A percentile compares a stretch with the other conserved stretches of the same genome.
These are phyloP conservation scores for Setophaga kirtlandii DNA, from an alignment of 2,113 vertebrate genomes.

Conservation along the genomic window DNA sequence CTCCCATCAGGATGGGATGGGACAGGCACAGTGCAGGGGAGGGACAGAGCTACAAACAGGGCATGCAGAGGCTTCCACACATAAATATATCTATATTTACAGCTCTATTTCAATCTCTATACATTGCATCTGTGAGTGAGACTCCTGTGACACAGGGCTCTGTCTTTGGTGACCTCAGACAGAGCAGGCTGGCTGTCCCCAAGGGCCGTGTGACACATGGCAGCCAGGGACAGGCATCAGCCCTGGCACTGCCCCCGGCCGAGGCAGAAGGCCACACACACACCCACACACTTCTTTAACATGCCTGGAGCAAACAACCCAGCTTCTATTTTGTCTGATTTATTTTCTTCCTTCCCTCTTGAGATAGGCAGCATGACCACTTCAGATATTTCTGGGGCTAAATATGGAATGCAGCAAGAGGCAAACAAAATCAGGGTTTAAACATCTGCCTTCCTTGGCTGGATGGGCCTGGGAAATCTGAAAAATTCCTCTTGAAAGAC, in stretches of 20 bases:
- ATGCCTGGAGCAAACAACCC: neutral
- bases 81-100: fast-evolving
- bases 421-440: neutral
- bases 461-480: neutral
- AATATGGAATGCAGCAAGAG: neutral
- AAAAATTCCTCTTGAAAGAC: neutral
- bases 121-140: neutral
- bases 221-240: neutral
- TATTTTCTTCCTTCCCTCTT: constrained; percentile 44
- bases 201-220: neutral
- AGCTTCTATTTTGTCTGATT: constrained; percentile 22
- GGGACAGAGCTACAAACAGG: no score
- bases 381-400: constrained; percentile 20
- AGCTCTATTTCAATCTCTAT: neutral
- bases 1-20: neutral
- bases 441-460: neutral
- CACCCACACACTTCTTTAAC: neutral
- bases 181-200: neutral
- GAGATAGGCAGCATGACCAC: constrained; percentile 18
- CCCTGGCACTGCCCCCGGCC: neutral
- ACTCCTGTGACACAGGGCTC: fast-evolving
- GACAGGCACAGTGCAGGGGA: neutral
- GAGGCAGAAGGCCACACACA: neutral
- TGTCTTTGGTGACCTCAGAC: neutral
- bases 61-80: neutral